Evolutionary conservation across 2,113 vertebrate species (phyloP).

Genomic region (Fulmarus glacialis): DNA sequence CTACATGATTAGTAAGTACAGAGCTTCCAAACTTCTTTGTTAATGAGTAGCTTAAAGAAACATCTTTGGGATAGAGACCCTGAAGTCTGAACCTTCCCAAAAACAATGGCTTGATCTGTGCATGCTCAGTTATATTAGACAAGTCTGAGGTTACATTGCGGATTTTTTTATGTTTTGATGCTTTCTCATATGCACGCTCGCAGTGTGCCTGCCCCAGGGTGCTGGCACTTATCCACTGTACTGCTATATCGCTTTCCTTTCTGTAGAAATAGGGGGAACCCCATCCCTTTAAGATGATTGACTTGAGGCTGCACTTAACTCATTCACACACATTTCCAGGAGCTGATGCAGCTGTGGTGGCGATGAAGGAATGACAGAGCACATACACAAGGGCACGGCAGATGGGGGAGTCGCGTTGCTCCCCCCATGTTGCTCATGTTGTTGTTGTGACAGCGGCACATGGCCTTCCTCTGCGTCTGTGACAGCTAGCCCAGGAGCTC

Average conservation of each 20-base stretch:
- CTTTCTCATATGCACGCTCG: background rate
- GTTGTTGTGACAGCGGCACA: background rate
- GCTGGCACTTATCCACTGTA: background rate
- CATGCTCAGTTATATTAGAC: background rate
- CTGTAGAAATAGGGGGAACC: background rate
- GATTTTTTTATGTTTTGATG: background rate
- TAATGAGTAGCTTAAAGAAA: background rate
- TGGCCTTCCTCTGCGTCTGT: accelerated
- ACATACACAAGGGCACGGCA: background rate
- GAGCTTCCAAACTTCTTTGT: background rate
- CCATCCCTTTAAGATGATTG: background rate
- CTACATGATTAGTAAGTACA: background rate
- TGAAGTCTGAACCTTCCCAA: background rate
- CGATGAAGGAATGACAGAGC: background rate
- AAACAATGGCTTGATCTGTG: background rate
- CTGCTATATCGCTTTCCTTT: background rate
- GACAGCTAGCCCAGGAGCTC: background rate
- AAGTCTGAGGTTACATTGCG: background rate
- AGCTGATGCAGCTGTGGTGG: background rate
- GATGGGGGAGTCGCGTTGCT: background rate
- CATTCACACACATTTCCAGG: background rate
- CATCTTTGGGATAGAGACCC: background rate
- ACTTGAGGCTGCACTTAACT: background rate
- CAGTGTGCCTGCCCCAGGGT: background rate
- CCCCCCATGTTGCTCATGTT: background rate